A percentile compares a stretch with the other conserved stretches of the same genome.
phyloP scores from a whole-genome alignment of 2,888 invertebrate genomes.

The Darwinula stevensoni region DNA sequence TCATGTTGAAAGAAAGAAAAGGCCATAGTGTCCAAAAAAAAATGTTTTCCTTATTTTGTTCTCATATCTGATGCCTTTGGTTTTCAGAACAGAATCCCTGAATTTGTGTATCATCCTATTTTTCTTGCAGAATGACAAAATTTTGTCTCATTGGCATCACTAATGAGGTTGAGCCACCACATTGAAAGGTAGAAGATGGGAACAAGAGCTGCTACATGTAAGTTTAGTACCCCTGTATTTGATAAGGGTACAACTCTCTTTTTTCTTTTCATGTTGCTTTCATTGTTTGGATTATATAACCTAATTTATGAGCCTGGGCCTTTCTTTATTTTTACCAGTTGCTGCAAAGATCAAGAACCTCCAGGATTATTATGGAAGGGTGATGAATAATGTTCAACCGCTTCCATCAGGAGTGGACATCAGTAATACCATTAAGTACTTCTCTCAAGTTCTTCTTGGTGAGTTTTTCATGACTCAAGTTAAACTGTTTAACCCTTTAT shows the following conservation, averaged over 20 bases:
- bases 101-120: no score
- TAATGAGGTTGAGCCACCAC: no score
- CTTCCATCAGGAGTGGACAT: constrained; percentile 83
- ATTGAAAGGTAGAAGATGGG: no score
- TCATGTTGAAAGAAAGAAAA: no score
- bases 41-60: no score
- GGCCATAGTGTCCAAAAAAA: no score
- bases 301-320: not conserved
- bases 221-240: constrained; percentile 21
- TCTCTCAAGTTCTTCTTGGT: constrained; percentile 88
- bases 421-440: constrained; percentile 89
- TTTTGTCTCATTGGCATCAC: no score
- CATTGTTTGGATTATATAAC: constrained; percentile 6
- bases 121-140: no score
- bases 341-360: constrained; percentile 90
- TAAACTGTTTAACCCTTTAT: constrained; percentile 3
- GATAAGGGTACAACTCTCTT: not conserved
- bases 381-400: constrained; percentile 67
- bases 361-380: constrained; percentile 77
- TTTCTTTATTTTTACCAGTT: constrained; percentile 28
- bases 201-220: constrained; percentile 74
- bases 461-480: constrained; percentile 16
- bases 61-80: no score
- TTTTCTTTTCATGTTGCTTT: constrained; percentile 5
- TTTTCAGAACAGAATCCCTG: no score